Evolutionary conservation across 2,797 vertebrate genomes (phyloP).

Genomic region (Etheostoma perlongum): DNA sequence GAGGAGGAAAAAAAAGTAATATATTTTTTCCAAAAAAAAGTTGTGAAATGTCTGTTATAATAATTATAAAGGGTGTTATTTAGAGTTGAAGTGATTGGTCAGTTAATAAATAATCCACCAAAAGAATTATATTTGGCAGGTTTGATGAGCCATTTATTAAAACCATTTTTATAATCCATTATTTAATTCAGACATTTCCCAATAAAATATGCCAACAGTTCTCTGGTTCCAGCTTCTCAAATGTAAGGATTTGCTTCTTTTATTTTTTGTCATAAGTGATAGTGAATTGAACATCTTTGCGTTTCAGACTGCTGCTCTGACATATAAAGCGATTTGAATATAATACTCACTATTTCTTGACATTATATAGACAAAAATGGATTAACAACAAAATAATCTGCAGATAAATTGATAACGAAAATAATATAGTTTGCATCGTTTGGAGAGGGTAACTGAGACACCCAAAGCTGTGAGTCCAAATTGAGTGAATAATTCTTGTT

Average conservation of each 20-base stretch:
- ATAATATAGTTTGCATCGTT: neutral
- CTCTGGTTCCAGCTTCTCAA: rapidly evolving
- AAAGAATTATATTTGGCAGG: neutral
- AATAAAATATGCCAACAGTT: neutral
- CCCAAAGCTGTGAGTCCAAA: neutral
- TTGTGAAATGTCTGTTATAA: too few relatives aligned
- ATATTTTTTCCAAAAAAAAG: too few relatives aligned
- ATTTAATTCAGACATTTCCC: neutral
- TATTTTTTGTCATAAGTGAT: neutral
- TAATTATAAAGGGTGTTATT: too few relatives aligned
- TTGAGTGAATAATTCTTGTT: neutral
- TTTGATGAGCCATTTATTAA: too few relatives aligned
- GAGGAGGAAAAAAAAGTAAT: too few relatives aligned
- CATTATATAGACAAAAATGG: neutral
- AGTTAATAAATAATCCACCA: neutral
- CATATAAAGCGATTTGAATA: neutral
- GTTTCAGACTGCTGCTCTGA: neutral
- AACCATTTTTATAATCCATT: rapidly evolving
- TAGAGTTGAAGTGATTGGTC: neutral
- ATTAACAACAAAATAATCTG: neutral
- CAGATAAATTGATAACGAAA: neutral
- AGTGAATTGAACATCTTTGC: neutral
- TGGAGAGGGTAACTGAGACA: neutral
- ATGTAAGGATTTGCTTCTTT: neutral
- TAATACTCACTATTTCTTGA: neutral